Percentiles rank a stretch among this genome's conserved stretches.
Conservation (phyloP, 2,888 invertebrate genomes). For the Seira ritae region DNA sequence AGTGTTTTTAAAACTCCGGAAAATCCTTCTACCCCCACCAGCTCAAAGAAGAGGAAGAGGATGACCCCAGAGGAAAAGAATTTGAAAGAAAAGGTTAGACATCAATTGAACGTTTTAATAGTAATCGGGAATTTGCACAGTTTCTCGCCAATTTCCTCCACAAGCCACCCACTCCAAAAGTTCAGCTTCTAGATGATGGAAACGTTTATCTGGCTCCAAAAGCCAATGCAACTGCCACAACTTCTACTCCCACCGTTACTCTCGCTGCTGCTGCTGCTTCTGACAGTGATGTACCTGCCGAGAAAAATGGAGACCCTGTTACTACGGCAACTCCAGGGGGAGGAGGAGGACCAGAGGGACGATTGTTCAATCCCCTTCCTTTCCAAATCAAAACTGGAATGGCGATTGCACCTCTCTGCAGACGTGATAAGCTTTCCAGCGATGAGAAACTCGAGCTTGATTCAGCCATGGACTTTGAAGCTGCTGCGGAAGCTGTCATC, state of each 20-base stretch:
- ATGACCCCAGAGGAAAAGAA: constrained; percentile 66
- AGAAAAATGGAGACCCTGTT: neutral
- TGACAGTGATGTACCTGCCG: neutral
- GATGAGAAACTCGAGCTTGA: constrained; percentile 76
- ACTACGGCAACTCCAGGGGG: neutral
- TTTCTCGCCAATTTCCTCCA: constrained; percentile 63
- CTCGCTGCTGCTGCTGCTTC: neutral
- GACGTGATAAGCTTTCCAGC: constrained; percentile 78
- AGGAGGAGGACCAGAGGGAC: neutral
- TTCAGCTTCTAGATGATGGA: constrained; percentile 45
- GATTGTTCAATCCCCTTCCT: constrained; percentile 73
- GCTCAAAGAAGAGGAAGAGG: constrained; percentile 67
- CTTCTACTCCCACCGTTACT: neutral
- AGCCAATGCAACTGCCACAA: neutral
- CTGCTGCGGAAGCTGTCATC: constrained; percentile 13
- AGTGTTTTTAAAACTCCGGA: constrained; percentile 43
- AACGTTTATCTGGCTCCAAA: constrained; percentile 27
- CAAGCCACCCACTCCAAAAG: constrained; percentile 57
- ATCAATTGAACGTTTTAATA: neutral
- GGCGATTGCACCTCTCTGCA: constrained; percentile 86
- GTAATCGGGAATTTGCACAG: constrained; percentile 21
- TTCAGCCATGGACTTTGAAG: constrained; percentile 9
- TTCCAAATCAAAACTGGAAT: constrained; percentile 88
- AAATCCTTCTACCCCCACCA: constrained; percentile 42
- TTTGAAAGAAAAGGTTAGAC: constrained; percentile 62